These are phyloP conservation scores for Zaprionus tsacasi DNA, from an alignment of 1,140 invertebrate species.

Conservation along the genomic window DNA sequence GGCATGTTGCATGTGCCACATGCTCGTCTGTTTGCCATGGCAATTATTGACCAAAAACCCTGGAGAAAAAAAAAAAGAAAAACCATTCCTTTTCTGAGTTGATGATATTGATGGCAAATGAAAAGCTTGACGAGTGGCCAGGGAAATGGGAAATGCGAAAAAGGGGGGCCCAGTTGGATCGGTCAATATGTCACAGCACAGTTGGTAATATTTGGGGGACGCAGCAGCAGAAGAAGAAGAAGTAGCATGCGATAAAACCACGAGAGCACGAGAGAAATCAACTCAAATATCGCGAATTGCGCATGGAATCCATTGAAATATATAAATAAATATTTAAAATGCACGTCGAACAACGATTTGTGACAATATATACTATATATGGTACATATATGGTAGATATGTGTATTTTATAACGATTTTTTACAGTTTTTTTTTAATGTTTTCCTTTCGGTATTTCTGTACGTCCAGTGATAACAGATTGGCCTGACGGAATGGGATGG, in stretches of 20 bases:
- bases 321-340: conserved; percentile 76
- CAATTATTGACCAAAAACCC: conserved; percentile 76
- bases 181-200: conserved; percentile 75
- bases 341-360: conserved; percentile 56
- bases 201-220: conserved; percentile 39
- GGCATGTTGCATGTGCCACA: conserved; percentile 32
- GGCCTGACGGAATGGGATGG: conserved; percentile 25
- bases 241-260: conserved; percentile 3
- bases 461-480: conserved; percentile 66
- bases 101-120: conserved; percentile 25
- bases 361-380: conserved; percentile 42
- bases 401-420: conserved; percentile 20
- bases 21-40: conserved; percentile 50
- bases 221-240: neutral
- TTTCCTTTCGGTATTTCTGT: conserved; percentile 24
- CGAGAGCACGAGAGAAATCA: conserved; percentile 15
- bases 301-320: conserved; percentile 60
- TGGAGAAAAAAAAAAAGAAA: conserved; percentile 38
- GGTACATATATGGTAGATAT: no score
- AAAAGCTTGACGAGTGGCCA: conserved; percentile 2
- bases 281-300: conserved; percentile 65
- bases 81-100: conserved; percentile 4
- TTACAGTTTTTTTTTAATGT: conserved; percentile 30
- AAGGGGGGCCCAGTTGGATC: conserved; percentile 23
- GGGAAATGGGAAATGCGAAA: neutral